phyloP scores from a whole-genome alignment of 1,140 invertebrate genomes.

The Brachionus plicatilis region DNA sequence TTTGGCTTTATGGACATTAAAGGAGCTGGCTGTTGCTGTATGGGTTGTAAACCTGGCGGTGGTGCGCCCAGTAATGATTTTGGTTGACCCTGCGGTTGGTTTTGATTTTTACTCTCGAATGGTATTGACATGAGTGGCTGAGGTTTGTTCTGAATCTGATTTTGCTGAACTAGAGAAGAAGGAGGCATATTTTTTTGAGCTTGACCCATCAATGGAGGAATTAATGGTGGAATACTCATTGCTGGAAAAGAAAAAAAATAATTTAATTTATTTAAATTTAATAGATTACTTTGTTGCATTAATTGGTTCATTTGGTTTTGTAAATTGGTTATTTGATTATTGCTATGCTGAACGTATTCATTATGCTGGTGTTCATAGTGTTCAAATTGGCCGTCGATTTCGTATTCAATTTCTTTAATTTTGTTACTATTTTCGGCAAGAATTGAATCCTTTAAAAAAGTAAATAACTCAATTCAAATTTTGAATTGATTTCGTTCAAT shows the following conservation, averaged over 20 bases:
- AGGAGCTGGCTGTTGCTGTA: background rate
- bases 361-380: constrained; percentile 84
- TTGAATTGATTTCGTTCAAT: background rate
- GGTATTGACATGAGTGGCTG: constrained; percentile 31
- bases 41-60: constrained; percentile 32
- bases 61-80: constrained; percentile 8
- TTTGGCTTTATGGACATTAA: constrained; percentile 19
- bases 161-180: background rate
- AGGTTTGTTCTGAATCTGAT: constrained; percentile 43
- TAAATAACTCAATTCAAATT: no score
- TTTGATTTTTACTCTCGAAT: background rate
- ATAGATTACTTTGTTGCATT: constrained; percentile 42
- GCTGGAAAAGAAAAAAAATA: constrained; percentile 20
- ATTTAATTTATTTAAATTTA: background rate
- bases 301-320: constrained; percentile 56
- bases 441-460: constrained; percentile 63
- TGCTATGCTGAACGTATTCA: constrained; percentile 82
- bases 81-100: background rate
- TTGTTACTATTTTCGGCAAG: constrained; percentile 70
- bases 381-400: constrained; percentile 64
- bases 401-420: constrained; percentile 68
- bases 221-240: constrained; percentile 38
- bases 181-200: background rate
- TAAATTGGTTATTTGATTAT: constrained; percentile 68
- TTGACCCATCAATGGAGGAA: constrained; percentile 42